Evolutionary conservation across 2,888 invertebrate genomes (phyloP), one percentile per base, ranked within the genome.

Genomic region (Magallana nippona): DNA sequence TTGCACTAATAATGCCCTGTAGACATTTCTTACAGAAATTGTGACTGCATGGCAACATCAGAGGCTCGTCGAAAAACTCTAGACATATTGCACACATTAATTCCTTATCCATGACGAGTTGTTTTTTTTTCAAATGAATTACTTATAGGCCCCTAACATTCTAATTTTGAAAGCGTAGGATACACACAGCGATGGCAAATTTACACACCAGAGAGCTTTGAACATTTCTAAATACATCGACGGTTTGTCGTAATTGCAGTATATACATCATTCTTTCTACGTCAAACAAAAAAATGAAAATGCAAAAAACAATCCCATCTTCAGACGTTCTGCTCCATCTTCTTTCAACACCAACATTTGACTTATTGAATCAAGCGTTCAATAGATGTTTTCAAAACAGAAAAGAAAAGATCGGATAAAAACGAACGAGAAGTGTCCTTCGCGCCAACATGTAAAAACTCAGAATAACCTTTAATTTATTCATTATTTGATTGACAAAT

Each of bases 21-120:
- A 89, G 78, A 82, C 90, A 90, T 58, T 88, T 85, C 60, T 85
- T 86, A 81, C 90, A 90, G 85, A 90, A 90, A 79, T 88, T 89
- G 78, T 90, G 90, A 79, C 89, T 87, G 84, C 90, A 90, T 55
- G 88, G 87, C 17, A 90, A 84, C 84, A 90, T 85, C 11, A 89
- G 57, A 1, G 90, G 90, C 10, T 78, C 80, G 5, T 87, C 84
- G 81, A 87, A 90, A 27, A 89, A 85, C 79, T 90, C 90, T 56
- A 89, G 83, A 78, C 90, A 90, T 11, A 90, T 85, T 13, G 87
- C 89, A 86, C 90, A 90, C 60, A 86, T 89, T 22, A 90, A 81
- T 86, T 90, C 90, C 22, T 82, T 88, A 83, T 87, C 88, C 80
- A 90, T 86, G 17, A 56, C 79, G 22, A 60, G 3, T 60, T 15